phyloP scores from a whole-genome alignment of 2,888 invertebrate genomes.

The Thelaira solivaga region DNA sequence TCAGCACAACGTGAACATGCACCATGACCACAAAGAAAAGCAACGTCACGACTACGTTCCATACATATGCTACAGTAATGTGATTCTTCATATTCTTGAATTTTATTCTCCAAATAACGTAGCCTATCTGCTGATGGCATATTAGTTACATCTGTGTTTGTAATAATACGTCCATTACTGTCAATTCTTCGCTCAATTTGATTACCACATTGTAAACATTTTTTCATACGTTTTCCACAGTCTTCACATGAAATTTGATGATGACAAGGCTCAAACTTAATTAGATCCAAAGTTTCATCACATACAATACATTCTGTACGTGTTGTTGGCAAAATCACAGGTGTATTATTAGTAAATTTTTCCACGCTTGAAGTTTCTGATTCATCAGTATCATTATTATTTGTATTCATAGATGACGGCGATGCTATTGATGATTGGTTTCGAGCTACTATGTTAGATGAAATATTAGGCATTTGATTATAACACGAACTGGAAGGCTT shows the following conservation, averaged over 20 bases:
- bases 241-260: slow-evolving; percentile 86
- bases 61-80: slow-evolving; percentile 92
- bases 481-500: slow-evolving; percentile 39
- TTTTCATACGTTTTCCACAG: slow-evolving; percentile 87
- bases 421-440: background rate
- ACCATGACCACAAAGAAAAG: slow-evolving; percentile 92
- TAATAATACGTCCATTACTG: slow-evolving; percentile 78
- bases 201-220: slow-evolving; percentile 83
- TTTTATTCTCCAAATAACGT: slow-evolving; percentile 84
- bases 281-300: slow-evolving; percentile 82
- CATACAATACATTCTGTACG: slow-evolving; percentile 83
- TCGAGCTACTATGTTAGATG: slow-evolving; percentile 33
- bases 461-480: slow-evolving; percentile 3
- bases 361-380: slow-evolving; percentile 8
- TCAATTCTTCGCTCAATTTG: slow-evolving; percentile 80
- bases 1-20: slow-evolving; percentile 90
- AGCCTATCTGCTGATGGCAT: slow-evolving; percentile 83
- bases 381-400: slow-evolving; percentile 27
- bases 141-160: slow-evolving; percentile 76
- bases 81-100: slow-evolving; percentile 91
- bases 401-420: background rate
- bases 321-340: background rate
- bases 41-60: slow-evolving; percentile 88
- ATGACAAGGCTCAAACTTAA: slow-evolving; percentile 85
- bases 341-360: background rate